A percentile compares a stretch with the other conserved stretches of the same genome.
Conservation (phyloP, 2,113 vertebrate genomes). For the Brachirus orientalis region DNA sequence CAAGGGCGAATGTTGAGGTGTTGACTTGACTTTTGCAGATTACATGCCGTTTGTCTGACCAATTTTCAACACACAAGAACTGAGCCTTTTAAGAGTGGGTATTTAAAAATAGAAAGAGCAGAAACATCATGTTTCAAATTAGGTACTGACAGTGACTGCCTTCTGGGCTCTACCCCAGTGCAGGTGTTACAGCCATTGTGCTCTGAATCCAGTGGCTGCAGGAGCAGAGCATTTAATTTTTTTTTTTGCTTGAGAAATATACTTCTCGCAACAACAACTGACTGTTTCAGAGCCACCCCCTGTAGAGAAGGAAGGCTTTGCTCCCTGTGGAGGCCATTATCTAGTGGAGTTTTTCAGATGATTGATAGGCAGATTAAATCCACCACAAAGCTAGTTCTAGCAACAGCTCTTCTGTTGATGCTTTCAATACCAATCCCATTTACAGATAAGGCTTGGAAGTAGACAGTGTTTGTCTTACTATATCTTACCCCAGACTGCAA, state of each 20-base stretch:
- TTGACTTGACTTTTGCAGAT: too few species aligned
- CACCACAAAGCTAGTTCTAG: neutral
- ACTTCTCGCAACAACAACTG: neutral
- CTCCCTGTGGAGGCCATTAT: neutral
- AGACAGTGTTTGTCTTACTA: neutral
- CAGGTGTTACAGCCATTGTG: neutral
- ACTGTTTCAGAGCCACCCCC: neutral
- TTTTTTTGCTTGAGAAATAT: neutral
- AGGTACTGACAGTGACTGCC: neutral
- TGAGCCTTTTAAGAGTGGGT: neutral
- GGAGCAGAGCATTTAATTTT: neutral
- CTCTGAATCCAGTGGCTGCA: neutral
- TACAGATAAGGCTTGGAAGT: neutral
- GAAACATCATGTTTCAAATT: neutral
- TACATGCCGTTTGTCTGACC: too few species aligned
- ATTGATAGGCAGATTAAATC: neutral
- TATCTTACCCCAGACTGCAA: conserved; percentile 90
- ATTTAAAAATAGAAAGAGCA: neutral
- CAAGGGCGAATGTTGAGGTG: too few species aligned
- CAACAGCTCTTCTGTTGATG: neutral
- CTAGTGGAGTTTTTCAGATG: neutral
- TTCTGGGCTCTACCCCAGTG: neutral
- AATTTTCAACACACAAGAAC: neutral
- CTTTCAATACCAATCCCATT: neutral
- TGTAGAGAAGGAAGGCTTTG: neutral